Percentiles rank a stretch among this genome's conserved stretches.
Evolutionary conservation across 2,113 vertebrate species (phyloP).

Genomic region (Dicaeum eximium): DNA sequence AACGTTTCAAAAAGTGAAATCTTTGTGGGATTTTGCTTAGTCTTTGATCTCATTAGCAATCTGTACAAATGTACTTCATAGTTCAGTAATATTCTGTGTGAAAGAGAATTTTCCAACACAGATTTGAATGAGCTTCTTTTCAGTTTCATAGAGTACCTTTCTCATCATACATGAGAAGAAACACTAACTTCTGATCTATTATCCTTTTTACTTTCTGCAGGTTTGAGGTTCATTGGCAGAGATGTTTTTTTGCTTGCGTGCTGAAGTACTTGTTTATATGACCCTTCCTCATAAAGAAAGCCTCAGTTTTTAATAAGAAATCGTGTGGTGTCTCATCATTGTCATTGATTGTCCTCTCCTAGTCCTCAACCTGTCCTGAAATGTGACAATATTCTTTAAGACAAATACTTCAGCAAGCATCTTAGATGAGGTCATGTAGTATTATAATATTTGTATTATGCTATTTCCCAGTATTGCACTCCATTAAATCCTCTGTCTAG

Average conservation of each 20-base stretch:
- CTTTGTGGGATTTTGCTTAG: not conserved
- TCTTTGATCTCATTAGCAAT: not conserved
- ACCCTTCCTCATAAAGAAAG: not conserved
- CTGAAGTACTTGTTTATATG: not conserved
- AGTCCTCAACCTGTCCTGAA: not conserved
- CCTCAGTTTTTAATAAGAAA: not conserved
- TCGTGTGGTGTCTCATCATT: not conserved
- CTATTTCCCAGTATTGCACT: not conserved
- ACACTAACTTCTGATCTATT: not conserved
- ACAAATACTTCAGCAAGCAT: not conserved
- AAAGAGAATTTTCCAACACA: not conserved
- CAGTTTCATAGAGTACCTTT: not conserved
- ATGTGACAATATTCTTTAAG: not conserved
- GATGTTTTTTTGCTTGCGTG: accelerated
- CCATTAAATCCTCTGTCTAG: not conserved
- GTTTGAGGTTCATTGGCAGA: not conserved
- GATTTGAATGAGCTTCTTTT: not conserved
- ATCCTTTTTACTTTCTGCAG: not conserved
- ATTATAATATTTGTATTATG: not conserved
- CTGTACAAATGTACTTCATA: not conserved
- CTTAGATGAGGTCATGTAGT: not conserved
- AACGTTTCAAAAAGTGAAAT: not conserved
- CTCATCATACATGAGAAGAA: not conserved
- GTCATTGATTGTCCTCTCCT: not conserved
- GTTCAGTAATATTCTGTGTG: not conserved